These are phyloP conservation scores for Miichthys miiuy DNA, from an alignment of 2,797 vertebrate species.

Conservation along the genomic window DNA sequence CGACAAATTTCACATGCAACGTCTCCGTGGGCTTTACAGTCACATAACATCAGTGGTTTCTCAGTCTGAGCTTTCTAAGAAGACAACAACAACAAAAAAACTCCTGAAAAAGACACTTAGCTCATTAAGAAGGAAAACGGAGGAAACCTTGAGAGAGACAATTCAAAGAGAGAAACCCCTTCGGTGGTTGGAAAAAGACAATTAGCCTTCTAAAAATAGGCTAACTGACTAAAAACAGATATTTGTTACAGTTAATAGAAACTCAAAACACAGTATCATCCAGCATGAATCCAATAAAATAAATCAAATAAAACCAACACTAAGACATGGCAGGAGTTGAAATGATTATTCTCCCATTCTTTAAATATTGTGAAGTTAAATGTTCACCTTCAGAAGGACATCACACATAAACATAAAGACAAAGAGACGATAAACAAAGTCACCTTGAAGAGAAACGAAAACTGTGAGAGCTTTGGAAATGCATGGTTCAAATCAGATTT, in stretches of 20 bases:
- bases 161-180: slow-evolving; percentile 20
- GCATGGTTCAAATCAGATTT: no score
- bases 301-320: background rate
- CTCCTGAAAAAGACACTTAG: slow-evolving; percentile 19
- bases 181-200: slow-evolving; percentile 6
- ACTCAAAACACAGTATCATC: background rate
- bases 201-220: slow-evolving; percentile 17
- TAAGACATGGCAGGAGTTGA: background rate
- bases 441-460: no score
- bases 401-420: background rate
- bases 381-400: background rate
- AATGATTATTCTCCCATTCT: background rate
- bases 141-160: slow-evolving; percentile 25
- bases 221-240: background rate
- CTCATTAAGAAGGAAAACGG: slow-evolving; percentile 6
- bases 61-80: slow-evolving; percentile 11
- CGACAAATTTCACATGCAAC: background rate
- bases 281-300: background rate
- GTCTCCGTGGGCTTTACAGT: background rate
- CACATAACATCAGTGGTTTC: background rate
- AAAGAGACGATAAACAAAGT: background rate
- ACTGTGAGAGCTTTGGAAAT: background rate
- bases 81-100: slow-evolving; percentile 1
- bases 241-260: background rate
- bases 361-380: background rate